Conservation (phyloP, 2,888 invertebrate species). For the Bellardia bayeri region DNA sequence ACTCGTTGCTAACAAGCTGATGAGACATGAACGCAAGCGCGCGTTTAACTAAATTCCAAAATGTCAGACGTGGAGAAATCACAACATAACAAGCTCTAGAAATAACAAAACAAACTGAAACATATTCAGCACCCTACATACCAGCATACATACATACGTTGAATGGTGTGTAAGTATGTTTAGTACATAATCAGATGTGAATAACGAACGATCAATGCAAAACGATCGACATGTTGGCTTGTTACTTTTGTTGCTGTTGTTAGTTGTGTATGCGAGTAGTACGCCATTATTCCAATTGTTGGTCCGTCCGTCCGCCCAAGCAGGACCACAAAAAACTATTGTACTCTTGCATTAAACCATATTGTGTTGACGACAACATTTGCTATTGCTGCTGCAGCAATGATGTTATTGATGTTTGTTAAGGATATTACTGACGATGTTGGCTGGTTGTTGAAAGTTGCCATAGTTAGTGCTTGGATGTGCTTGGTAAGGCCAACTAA, state of each 20-base stretch:
- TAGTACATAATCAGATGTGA: slow-evolving; percentile 34
- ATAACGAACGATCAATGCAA: slow-evolving; percentile 57
- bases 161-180: slow-evolving; percentile 11
- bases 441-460: slow-evolving; percentile 40
- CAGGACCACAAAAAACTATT: slow-evolving; percentile 61
- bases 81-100: slow-evolving; percentile 75
- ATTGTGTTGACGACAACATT: slow-evolving; percentile 53
- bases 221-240: slow-evolving; percentile 66
- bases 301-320: slow-evolving; percentile 21
- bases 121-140: neutral
- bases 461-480: slow-evolving; percentile 14
- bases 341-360: slow-evolving; percentile 50
- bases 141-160: neutral
- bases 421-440: slow-evolving; percentile 29
- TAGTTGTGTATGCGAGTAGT: slow-evolving; percentile 47
- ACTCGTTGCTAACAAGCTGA: slow-evolving; percentile 80
- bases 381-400: slow-evolving; percentile 43
- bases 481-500: slow-evolving; percentile 10
- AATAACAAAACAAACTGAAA: slow-evolving; percentile 55
- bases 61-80: slow-evolving; percentile 81
- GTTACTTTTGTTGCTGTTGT: slow-evolving; percentile 39
- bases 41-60: slow-evolving; percentile 82
- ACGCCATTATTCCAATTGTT: slow-evolving; percentile 70
- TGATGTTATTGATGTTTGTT: slow-evolving; percentile 40
- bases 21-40: slow-evolving; percentile 81